Evolutionary conservation across 1,140 invertebrate genomes (phyloP).

Genomic region (Saccostrea echinata): DNA sequence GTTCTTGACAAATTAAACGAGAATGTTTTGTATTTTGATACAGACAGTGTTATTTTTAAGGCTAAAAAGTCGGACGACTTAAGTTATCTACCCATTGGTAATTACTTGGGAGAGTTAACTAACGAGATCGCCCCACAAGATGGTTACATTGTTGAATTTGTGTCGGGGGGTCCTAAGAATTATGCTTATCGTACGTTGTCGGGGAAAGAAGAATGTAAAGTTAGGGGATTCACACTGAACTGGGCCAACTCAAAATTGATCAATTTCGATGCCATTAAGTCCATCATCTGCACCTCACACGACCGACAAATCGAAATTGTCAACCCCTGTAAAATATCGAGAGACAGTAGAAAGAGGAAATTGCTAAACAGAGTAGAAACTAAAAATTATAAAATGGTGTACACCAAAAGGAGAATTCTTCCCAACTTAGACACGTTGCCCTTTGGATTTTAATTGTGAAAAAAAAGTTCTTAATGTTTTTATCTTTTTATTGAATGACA

Average conservation of each 20-base stretch:
- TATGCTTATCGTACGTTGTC: slow-evolving; percentile 45
- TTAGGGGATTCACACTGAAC: slow-evolving; percentile 44
- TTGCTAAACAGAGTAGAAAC: too few species aligned
- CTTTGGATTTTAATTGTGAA: too few species aligned
- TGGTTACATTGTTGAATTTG: slow-evolving; percentile 52
- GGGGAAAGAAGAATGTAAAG: slow-evolving; percentile 50
- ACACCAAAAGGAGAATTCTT: too few species aligned
- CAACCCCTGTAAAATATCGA: too few species aligned
- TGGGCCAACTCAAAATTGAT: slow-evolving; percentile 38
- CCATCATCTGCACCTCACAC: slow-evolving; percentile 43
- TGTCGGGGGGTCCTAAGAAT: slow-evolving; percentile 58
- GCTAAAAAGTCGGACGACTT: slow-evolving; percentile 11
- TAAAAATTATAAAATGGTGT: too few species aligned
- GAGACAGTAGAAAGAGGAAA: too few species aligned
- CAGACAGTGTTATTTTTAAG: slow-evolving; percentile 73
- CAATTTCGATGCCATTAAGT: slow-evolving; percentile 45
- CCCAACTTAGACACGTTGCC: too few species aligned
- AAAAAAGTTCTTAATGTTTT: too few species aligned
- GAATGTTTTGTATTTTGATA: slow-evolving; percentile 79
- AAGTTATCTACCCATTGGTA: slow-evolving; percentile 40
- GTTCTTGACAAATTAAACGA: slow-evolving; percentile 73
- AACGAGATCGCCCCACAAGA: slow-evolving; percentile 53
- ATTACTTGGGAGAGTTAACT: slow-evolving; percentile 49
- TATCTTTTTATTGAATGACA: too few species aligned
- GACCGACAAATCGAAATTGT: too few species aligned